Base-by-base conservation (phyloP, 2,797 vertebrate species). In the Spinus pinus region DNA sequence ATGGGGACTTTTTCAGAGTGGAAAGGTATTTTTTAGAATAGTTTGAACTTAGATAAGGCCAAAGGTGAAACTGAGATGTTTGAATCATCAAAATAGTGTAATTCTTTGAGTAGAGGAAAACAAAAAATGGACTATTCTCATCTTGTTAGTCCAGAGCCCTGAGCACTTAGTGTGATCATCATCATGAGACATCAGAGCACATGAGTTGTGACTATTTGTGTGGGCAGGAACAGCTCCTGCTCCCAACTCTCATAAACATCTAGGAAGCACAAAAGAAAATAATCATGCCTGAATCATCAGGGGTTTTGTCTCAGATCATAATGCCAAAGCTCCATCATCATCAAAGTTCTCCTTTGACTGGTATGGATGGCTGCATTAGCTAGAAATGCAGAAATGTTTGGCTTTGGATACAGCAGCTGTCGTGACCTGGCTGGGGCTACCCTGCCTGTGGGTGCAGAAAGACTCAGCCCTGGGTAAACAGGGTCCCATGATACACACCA, bases 381-480 rank as follows among this genome's bases (percentile, higher is more conserved):
- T 39, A 74, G 18, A 33, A 72, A 31, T 8, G 3, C 4, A 37
- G 67, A 54, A 64, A 41, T 4, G 15, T 30, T 50, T 8, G 7
- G 1, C 9, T 86, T 58, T 81, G 30, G 22, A 24, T 61, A 27
- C 1, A 3, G 42, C 9, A 49, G 17, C 8, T 49, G 20, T 27
- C 25, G 44, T 18, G 17, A 50, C 7, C 7, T 31, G 7, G 10
- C 7, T 33, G 24, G 8, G 9, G 16, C 41, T 71, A 46, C 15
- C 2, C 0, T 3, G n/a, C 21, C 37, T 65, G 37, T 0, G 0
- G 16, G 1, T 67, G 24, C 21, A 71, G 58, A 62, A 24, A 54
- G 12, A 24, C 12, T 10, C 1, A 12, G 0, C 3, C 13, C 8
- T n/a, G 12, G 17, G 4, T 23, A 64, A 37, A n/a, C 16, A 60